Evolutionary conservation across 1,140 invertebrate species (phyloP), one percentile per base, ranked within the genome.

Genomic region (Micrasema minimum): DNA sequence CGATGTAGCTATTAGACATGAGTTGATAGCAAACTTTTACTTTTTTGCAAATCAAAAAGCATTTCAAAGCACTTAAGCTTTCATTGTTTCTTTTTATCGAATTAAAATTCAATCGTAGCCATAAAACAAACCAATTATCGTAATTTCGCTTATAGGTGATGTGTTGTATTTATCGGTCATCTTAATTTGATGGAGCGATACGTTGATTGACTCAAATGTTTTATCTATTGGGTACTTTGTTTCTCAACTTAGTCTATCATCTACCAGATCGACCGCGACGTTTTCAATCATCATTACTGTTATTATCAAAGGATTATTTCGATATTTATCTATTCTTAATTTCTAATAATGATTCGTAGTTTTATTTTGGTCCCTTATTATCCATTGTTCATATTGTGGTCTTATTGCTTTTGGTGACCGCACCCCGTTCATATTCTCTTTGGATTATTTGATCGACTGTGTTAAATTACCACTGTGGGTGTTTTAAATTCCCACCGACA

Each of bases 181-280:
- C n/a, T n/a, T n/a, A n/a, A n/a, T n/a, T n/a, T n/a, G n/a, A n/a
- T n/a, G n/a, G n/a, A n/a, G 18, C 31, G 26, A 35, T 57, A 35
- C 53, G 53, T 37, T 57, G 7, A 35, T 57, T 57, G 53, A 57
- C n/a, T n/a, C n/a, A n/a, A n/a, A n/a, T n/a, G n/a, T n/a, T n/a
- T n/a, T n/a, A n/a, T 37, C n/a, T 18, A 57, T 37, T 57, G 23
- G 37, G 18, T 37, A n/a, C 37, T 57, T 31, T 37, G 16, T 57
- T 35, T 5, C 23, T 55, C 26, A 11, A 12, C 26, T 14, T 26
- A 55, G 18, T 12, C 18, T 35, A 35, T 57, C n/a, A n/a, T n/a
- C n/a, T n/a, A n/a, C n/a, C 31, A 10, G 23, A 37, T 35, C 26
- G 14, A 35, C 53, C 53, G 53, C 35, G 31, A 57, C 26, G 18